Conservation (phyloP, 2,888 invertebrate species). For the Chrysopilus asiliformis region DNA sequence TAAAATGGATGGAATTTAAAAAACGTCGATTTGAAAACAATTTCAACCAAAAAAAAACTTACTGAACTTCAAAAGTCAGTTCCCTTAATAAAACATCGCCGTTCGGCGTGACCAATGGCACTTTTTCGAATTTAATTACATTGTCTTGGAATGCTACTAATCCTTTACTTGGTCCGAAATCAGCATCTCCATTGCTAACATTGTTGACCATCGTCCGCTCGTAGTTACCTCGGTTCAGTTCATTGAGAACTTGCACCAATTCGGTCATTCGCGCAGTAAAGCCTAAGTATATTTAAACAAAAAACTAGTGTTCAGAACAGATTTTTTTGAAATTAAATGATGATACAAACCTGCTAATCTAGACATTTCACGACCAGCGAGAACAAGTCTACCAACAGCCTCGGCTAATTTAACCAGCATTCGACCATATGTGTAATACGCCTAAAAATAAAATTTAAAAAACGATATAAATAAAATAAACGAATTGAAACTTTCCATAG, state of each 20-base stretch:
- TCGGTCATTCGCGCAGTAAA: slow-evolving; percentile 90
- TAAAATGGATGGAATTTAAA: slow-evolving; percentile 18
- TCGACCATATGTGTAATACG: slow-evolving; percentile 93
- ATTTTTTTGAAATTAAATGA: background rate
- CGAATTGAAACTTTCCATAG: background rate
- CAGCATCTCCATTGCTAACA: slow-evolving; percentile 23
- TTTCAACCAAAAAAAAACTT: too few species aligned
- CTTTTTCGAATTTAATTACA: slow-evolving; percentile 78
- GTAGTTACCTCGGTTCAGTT: slow-evolving; percentile 65
- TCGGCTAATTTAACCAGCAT: slow-evolving; percentile 74
- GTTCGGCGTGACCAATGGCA: slow-evolving; percentile 94
- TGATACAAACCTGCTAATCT: slow-evolving; percentile 59
- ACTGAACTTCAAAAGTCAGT: slow-evolving; percentile 77
- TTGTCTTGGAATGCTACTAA: slow-evolving; percentile 73
- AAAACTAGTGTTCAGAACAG: background rate
- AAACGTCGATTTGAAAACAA: too few species aligned
- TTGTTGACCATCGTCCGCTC: slow-evolving; percentile 43
- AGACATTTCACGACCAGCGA: slow-evolving; percentile 91
- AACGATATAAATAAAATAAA: background rate
- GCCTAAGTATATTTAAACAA: slow-evolving; percentile 17
- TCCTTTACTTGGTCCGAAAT: slow-evolving; percentile 59
- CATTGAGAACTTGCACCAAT: slow-evolving; percentile 68
- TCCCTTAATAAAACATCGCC: slow-evolving; percentile 88
- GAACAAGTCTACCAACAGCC: slow-evolving; percentile 86
- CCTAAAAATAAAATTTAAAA: slow-evolving; percentile 36